Evolutionary conservation across 2,797 vertebrate species (phyloP).

Genomic region (Sciurus vulgaris): DNA sequence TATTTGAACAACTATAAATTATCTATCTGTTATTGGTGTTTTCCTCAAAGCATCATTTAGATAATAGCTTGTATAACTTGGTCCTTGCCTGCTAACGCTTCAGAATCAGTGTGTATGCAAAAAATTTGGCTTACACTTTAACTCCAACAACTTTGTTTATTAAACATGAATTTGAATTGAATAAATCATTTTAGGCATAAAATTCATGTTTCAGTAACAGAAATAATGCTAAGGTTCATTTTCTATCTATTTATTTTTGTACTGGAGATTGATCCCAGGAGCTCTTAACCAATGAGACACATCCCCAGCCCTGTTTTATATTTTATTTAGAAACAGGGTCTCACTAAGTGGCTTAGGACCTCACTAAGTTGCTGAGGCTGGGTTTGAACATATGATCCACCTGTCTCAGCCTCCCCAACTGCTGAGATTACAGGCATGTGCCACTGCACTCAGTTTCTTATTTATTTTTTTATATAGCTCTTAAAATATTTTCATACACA

Average conservation of each 20-base stretch:
- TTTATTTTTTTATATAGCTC: not conserved
- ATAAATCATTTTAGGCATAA: not conserved
- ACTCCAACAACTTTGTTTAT: not conserved
- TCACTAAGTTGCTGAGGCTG: too few species aligned
- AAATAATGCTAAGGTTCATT: not conserved
- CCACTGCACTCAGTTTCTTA: not conserved
- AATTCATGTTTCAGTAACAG: not conserved
- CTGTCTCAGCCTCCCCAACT: too few species aligned
- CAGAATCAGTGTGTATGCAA: not conserved
- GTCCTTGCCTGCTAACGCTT: not conserved
- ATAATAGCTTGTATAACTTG: not conserved
- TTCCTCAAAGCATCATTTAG: not conserved
- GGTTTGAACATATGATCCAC: too few species aligned
- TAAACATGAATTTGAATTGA: not conserved
- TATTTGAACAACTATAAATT: not conserved
- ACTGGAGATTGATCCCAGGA: too few species aligned
- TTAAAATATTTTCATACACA: not conserved
- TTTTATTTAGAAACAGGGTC: too few species aligned
- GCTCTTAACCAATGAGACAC: too few species aligned
- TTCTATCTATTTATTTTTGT: too few species aligned
- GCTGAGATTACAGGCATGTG: too few species aligned
- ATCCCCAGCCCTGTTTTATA: too few species aligned
- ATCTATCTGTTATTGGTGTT: not conserved
- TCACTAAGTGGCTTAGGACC: too few species aligned
- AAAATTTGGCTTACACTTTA: not conserved